phyloP scores from a whole-genome alignment of 30 jellyfish, hydroid and myxozoan genomes.

The Cassiopea andromeda region DNA sequence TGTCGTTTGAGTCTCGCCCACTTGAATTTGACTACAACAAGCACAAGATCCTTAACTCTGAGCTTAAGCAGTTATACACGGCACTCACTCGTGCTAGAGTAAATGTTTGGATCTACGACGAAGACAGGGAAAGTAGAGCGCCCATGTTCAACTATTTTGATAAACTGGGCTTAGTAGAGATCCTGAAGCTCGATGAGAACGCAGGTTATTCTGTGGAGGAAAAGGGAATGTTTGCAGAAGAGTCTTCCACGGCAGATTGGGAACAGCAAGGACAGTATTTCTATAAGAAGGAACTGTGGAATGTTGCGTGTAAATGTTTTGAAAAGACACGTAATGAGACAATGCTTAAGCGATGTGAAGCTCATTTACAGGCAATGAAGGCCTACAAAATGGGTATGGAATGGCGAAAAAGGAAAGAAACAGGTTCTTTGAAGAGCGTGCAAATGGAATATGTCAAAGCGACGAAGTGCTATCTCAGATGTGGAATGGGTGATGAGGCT shows the following conservation, averaged over 20 bases:
- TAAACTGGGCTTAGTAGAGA: constrained; percentile 52
- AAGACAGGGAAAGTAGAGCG: constrained; percentile 74
- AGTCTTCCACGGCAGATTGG: constrained; percentile 74
- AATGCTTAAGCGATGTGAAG: constrained; percentile 61
- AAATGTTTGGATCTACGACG: constrained; percentile 91
- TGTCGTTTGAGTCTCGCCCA: constrained; percentile 61
- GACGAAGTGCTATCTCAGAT: constrained; percentile 47
- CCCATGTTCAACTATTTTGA: constrained; percentile 82
- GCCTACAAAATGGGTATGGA: constrained; percentile 70
- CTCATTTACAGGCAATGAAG: constrained; percentile 68
- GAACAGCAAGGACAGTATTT: constrained; percentile 66
- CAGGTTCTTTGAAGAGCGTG: constrained; percentile 41
- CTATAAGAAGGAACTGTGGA: constrained; percentile 69
- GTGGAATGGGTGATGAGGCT: constrained; percentile 79
- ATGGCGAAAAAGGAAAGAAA: constrained; percentile 37
- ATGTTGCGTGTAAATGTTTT: constrained; percentile 69
- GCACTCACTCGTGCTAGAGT: constrained; percentile 94
- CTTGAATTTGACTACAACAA: constrained; percentile 77
- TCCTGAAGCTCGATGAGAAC: constrained; percentile 48
- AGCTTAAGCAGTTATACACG: constrained; percentile 87
- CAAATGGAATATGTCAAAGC: constrained; percentile 67
- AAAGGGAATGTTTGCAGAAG: constrained; percentile 55
- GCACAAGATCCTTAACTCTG: constrained; percentile 86
- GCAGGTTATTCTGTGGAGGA: constrained; percentile 18
- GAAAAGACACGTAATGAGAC: constrained; percentile 23